These are phyloP conservation scores for Hemicentrotus pulcherrimus DNA, from an alignment of 35 echinoderm and acorn worm species.

Conservation along the genomic window DNA sequence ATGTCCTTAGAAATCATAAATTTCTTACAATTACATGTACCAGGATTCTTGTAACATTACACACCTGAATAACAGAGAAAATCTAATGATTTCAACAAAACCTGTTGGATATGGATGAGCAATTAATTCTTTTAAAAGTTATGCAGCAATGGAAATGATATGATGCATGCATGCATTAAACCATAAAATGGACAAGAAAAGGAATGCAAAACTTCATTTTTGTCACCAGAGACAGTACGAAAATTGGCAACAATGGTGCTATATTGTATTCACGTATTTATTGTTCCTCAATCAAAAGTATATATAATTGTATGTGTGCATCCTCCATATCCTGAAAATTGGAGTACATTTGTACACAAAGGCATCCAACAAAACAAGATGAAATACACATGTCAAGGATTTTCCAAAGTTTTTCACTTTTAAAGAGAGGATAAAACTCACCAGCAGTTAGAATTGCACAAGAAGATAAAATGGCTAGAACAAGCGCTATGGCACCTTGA, in stretches of 20 bases:
- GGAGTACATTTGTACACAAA: neutral
- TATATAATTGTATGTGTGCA: neutral
- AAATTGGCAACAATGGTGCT: neutral
- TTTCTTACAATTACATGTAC: neutral
- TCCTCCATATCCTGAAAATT: neutral
- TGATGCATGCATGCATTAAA: neutral
- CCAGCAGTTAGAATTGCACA: neutral
- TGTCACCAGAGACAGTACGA: neutral
- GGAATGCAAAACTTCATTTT: neutral
- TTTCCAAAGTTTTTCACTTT: neutral
- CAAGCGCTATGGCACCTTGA: neutral
- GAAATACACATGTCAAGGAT: neutral
- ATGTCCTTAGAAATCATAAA: no score
- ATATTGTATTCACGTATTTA: neutral
- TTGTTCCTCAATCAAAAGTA: neutral
- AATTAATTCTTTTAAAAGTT: neutral
- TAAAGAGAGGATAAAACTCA: neutral
- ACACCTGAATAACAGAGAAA: neutral
- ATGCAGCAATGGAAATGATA: neutral
- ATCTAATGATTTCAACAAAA: neutral
- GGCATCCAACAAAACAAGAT: neutral
- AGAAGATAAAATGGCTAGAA: neutral
- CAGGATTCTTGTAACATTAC: neutral
- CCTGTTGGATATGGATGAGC: neutral
- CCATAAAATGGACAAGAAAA: neutral